Evolutionary conservation across 2,113 vertebrate genomes (phyloP).

Genomic region (Cettia cetti): DNA sequence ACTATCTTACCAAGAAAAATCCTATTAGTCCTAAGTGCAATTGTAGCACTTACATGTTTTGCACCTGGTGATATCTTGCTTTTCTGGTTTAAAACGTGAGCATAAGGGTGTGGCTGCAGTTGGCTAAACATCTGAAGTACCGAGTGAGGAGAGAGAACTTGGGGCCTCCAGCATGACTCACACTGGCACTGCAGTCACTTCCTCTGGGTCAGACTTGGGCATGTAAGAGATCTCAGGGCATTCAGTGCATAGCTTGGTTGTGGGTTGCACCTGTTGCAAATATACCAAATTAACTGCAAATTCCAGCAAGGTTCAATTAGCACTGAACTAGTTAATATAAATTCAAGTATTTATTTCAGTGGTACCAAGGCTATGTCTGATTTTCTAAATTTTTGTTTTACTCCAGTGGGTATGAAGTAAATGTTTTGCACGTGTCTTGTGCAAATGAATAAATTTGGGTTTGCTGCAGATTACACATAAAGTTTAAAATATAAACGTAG

Average conservation of each 20-base stretch:
- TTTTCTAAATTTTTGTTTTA: neutral
- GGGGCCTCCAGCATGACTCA: neutral
- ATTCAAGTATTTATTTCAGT: neutral
- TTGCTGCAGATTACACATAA: neutral
- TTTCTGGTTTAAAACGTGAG: slow-evolving; percentile 2
- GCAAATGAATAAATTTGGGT: neutral
- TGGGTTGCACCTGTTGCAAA: neutral
- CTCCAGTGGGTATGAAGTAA: neutral
- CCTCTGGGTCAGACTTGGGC: neutral
- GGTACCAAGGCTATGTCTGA: neutral
- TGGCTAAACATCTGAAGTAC: neutral
- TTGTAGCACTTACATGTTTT: neutral
- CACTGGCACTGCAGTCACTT: neutral
- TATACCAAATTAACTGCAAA: neutral
- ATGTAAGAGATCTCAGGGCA: neutral
- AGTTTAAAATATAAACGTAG: neutral
- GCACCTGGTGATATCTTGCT: neutral
- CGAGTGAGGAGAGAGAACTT: rapidly evolving
- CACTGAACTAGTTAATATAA: neutral
- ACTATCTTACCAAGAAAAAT: neutral
- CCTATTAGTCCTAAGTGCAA: neutral
- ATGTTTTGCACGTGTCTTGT: neutral
- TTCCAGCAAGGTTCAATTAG: neutral
- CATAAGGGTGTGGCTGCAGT: neutral
- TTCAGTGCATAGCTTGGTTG: neutral